These are phyloP conservation scores for Agrotis puta DNA, from an alignment of 2,888 invertebrate species.

Conservation along the genomic window DNA sequence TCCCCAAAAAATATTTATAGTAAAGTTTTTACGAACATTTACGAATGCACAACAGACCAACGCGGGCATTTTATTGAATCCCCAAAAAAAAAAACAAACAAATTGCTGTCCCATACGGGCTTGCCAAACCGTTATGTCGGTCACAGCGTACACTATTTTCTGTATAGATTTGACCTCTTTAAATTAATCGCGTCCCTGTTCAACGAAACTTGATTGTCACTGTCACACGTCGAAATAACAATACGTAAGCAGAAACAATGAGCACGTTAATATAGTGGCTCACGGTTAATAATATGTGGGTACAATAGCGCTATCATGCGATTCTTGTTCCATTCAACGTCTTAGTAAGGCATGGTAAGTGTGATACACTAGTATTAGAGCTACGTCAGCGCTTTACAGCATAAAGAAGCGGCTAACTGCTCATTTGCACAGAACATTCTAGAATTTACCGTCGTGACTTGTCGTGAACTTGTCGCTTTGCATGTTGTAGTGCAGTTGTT, in stretches of 20 bases:
- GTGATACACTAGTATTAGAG: constrained; percentile 9
- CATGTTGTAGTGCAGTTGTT: constrained; percentile 33
- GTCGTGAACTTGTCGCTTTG: constrained; percentile 3
- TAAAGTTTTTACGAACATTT: neutral
- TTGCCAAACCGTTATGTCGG: neutral
- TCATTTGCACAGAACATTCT: constrained; percentile 13
- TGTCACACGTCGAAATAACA: constrained; percentile 18
- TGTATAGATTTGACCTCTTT: constrained; percentile 31
- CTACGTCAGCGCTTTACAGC: constrained; percentile 5
- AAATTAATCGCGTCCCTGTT: constrained; percentile 8
- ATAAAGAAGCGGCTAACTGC: constrained; percentile 4
- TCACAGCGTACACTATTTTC: neutral
- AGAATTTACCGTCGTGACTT: constrained; percentile 37
- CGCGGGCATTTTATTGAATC: neutral
- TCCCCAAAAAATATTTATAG: neutral
- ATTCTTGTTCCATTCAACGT: constrained; percentile 22
- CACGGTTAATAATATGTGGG: constrained; percentile 17
- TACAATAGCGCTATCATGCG: constrained; percentile 45
- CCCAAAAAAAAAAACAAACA: neutral
- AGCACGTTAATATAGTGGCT: constrained; percentile 18
- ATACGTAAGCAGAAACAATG: constrained; percentile 44
- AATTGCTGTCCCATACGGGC: neutral
- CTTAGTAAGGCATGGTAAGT: constrained; percentile 14
- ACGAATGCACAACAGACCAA: neutral
- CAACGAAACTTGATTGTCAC: constrained; percentile 23